phyloP scores from a whole-genome alignment of 1,140 invertebrate species.

The Rhopalosiphum padi region DNA sequence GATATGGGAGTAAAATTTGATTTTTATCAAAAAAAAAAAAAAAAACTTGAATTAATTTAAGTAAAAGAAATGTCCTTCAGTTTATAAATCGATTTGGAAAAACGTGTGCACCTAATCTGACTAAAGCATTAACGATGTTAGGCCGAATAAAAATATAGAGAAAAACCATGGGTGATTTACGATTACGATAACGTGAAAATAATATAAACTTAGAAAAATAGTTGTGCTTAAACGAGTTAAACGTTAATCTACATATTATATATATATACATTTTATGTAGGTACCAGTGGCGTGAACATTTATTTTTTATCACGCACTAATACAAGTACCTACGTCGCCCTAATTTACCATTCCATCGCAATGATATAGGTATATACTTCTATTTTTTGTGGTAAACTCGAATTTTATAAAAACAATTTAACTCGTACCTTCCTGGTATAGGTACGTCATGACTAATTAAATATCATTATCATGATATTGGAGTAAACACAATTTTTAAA shows the following conservation, averaged over 20 bases:
- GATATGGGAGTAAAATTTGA: neutral
- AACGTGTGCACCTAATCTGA: neutral
- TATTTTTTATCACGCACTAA: neutral
- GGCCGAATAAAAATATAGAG: neutral
- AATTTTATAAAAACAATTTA: too few species aligned
- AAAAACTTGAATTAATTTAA: neutral
- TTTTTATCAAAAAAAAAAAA: neutral
- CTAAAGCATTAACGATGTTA: neutral
- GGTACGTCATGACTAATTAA: neutral
- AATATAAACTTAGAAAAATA: neutral
- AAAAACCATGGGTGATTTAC: neutral
- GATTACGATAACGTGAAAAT: neutral
- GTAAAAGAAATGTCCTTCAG: neutral
- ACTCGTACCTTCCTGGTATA: neutral
- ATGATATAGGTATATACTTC: neutral
- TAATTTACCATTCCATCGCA: neutral
- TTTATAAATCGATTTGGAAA: too few species aligned
- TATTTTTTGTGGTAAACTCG: neutral
- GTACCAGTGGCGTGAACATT: neutral
- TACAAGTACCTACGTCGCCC: too few species aligned
- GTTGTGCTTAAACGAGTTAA: neutral
- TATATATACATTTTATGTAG: neutral
- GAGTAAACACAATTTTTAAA: neutral
- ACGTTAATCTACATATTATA: neutral
- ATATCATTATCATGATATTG: neutral